Evolutionary conservation across 2,113 vertebrate genomes (phyloP).

Genomic region (Rhea pennata): DNA sequence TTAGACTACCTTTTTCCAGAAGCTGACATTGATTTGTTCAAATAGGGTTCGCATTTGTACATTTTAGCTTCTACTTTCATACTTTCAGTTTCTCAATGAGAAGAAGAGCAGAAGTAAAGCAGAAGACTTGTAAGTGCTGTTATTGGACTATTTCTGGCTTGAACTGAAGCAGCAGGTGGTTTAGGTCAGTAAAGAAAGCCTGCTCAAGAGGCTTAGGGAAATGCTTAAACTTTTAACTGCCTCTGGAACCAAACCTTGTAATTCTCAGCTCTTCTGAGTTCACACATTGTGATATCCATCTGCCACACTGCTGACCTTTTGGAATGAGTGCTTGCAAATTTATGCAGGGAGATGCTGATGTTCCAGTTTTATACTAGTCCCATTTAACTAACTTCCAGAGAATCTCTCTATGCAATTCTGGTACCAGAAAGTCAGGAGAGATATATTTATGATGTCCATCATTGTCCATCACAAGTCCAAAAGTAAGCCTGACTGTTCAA

Average conservation of each 20-base stretch:
- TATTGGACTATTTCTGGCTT: constrained; percentile 39
- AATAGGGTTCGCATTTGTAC: neutral
- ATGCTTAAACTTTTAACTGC: constrained; percentile 18
- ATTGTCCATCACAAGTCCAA: no score
- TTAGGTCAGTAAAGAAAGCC: constrained; percentile 24
- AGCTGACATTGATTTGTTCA: neutral
- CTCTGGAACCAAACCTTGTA: constrained; percentile 37
- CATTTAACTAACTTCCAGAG: neutral
- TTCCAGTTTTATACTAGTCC: constrained; percentile 4
- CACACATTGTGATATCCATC: constrained; percentile 1
- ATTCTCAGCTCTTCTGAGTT: constrained; percentile 1
- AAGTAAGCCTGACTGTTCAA: neutral
- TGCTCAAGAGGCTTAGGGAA: neutral
- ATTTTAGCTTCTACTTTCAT: neutral
- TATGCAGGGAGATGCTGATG: constrained; percentile 28
- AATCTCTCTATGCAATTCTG: neutral
- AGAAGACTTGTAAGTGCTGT: neutral
- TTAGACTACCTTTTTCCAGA: neutral
- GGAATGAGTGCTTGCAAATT: constrained; percentile 16
- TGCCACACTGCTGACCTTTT: constrained; percentile 41
- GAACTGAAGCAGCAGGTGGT: constrained; percentile 51
- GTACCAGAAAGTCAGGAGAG: neutral
- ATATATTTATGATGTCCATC: neutral
- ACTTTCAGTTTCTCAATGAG: neutral
- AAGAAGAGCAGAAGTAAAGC: neutral